Percentiles rank a stretch among this genome's conserved stretches.
Conservation (phyloP, 2,797 vertebrate genomes). For the Cyprinella venusta region DNA sequence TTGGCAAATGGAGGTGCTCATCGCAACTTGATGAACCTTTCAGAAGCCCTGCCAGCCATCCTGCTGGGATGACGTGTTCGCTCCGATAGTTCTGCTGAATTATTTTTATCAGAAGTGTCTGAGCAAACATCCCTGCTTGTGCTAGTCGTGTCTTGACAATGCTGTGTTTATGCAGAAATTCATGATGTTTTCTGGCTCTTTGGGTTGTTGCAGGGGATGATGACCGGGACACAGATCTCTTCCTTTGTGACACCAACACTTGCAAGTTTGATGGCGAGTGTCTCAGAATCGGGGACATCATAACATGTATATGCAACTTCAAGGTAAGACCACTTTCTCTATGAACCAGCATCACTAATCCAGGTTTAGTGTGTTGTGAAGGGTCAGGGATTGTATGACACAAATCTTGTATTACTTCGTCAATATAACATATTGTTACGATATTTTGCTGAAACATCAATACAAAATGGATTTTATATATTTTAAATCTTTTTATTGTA, state of each 20-base stretch:
- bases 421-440: not conserved
- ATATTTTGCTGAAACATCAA: not conserved
- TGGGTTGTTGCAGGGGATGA: constrained; percentile 87
- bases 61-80: constrained; percentile 11
- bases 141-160: not conserved
- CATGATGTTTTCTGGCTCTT: constrained; percentile 64
- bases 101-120: constrained; percentile 28
- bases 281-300: constrained; percentile 96
- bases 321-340: constrained; percentile 83
- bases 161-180: constrained; percentile 7
- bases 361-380: not conserved
- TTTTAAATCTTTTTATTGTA: not conserved
- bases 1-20: constrained; percentile 13
- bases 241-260: constrained; percentile 98
- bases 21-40: constrained; percentile 16
- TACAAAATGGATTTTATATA: not conserved
- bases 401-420: not conserved
- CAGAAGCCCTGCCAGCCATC: constrained; percentile 8
- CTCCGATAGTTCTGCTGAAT: constrained; percentile 38
- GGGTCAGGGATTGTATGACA: not conserved
- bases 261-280: constrained; percentile 99
- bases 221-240: constrained; percentile 98
- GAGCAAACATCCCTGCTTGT: constrained; percentile 3
- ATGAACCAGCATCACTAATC: not conserved
- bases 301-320: constrained; percentile 99